phyloP scores from a whole-genome alignment of 2,888 invertebrate genomes.

The Eumacrocentrus americanus region DNA sequence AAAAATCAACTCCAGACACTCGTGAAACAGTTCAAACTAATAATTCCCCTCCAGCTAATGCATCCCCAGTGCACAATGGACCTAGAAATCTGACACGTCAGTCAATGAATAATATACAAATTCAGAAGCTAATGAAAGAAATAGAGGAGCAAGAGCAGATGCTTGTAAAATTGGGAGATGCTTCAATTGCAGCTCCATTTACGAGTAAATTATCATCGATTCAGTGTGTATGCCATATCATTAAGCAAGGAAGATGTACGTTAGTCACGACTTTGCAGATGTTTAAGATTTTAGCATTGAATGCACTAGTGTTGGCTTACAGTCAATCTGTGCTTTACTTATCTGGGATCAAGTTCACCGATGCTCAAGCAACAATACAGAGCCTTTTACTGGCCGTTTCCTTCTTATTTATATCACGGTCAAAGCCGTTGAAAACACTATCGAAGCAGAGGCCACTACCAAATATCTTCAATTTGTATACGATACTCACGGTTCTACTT shows the following conservation, averaged over 20 bases:
- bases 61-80: constrained; percentile 49
- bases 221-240: constrained; percentile 96
- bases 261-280: constrained; percentile 98
- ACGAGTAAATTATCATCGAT: constrained; percentile 97
- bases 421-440: constrained; percentile 93
- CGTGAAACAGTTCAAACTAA: constrained; percentile 34
- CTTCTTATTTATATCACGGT: constrained; percentile 97
- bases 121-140: constrained; percentile 74
- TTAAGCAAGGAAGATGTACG: constrained; percentile 99
- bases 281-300: constrained; percentile 99
- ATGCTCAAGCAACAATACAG: constrained; percentile 96
- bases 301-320: constrained; percentile 97
- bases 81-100: constrained; percentile 42
- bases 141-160: constrained; percentile 87
- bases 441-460: constrained; percentile 95
- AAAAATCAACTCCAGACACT: constrained; percentile 59
- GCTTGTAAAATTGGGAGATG: constrained; percentile 95
- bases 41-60: constrained; percentile 32
- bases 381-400: constrained; percentile 94
- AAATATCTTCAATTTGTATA: constrained; percentile 98
- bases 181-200: constrained; percentile 98
- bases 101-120: constrained; percentile 50
- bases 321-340: constrained; percentile 98
- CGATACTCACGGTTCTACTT: constrained; percentile 89
- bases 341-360: constrained; percentile 97